Evolutionary conservation across 2,113 vertebrate genomes (phyloP).

Genomic region (Ceratotherium simum): DNA sequence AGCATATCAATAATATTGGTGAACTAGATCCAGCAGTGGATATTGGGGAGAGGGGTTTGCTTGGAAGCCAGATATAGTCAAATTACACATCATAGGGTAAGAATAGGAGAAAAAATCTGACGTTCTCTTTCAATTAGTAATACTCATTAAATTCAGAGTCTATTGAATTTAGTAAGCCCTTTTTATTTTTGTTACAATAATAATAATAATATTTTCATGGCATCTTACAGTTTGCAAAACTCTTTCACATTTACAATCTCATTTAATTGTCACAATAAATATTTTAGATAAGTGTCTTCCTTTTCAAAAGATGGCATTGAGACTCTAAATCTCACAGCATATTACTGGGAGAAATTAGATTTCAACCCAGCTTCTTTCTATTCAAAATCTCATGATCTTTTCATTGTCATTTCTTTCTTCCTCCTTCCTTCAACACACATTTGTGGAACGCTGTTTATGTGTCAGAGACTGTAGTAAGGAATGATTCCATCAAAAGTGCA

Average conservation of each 20-base stretch:
- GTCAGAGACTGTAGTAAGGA: constrained; percentile 16
- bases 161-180: background rate
- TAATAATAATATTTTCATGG: constrained; percentile 1
- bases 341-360: constrained; percentile 65
- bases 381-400: constrained; percentile 41
- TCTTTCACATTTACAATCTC: constrained; percentile 53
- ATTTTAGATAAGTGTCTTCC: constrained; percentile 58
- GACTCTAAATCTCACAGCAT: constrained; percentile 44
- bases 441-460: background rate
- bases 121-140: constrained; percentile 37
- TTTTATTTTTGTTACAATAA: constrained; percentile 26
- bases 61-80: constrained; percentile 38
- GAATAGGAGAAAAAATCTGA: constrained; percentile 35
- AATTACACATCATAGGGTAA: constrained; percentile 22
- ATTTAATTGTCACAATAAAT: constrained; percentile 74
- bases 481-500: constrained; percentile 46
- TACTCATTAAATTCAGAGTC: background rate
- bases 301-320: constrained; percentile 60
- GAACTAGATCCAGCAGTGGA: background rate
- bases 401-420: background rate
- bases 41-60: background rate
- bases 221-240: constrained; percentile 35
- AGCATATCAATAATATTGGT: constrained; percentile 11
- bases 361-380: constrained; percentile 40
- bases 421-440: background rate